Evolutionary conservation across 2,888 invertebrate genomes (phyloP), one percentile per base, ranked within the genome.

Genomic region (Trissolcus japonicus): DNA sequence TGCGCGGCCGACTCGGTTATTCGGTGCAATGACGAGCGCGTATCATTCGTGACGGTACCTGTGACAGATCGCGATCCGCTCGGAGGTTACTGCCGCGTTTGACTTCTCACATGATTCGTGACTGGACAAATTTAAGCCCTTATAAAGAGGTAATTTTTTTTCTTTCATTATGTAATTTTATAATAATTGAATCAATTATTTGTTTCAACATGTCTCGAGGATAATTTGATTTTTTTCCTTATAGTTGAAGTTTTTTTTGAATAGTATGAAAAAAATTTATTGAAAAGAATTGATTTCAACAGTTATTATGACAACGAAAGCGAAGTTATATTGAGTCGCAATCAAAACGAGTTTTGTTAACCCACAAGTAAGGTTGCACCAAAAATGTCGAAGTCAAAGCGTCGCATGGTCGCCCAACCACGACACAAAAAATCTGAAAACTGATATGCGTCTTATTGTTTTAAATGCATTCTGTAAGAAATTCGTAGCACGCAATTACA

Each of bases 371-470:
- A 59, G 46, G 46, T 63, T 63, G 60, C 55, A 16, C 56, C 41
- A 48, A 77, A 69, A 63, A 54, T 69, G 62, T 57, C 63, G 61
- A 62, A 53, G 76, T 41, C 21, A 54, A 55, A 43, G 72, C 43
- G 21, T 48, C 72, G 72, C 72, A 61, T 69, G 76, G 40, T 11
- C 29, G n/a, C 25, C 76, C 76, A 73, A 76, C 57, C 76, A 54
- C n/a, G 43, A 53, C 76, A 60, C 57, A 56, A 51, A 63, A n/a
- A 68, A 63, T 51, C 62, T 40, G 21, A 43, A 63, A 50, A 29
- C 14, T 56, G 62, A 61, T 69, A 61, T 55, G 60, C 59, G 55
- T 56, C 57, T 62, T 63, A 71, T 63, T 71, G 63, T 63, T 59
- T 17, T 46, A 53, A 29, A 57, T 16, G 29, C 7, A 35, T 40